Conservation (phyloP, 2,797 vertebrate genomes). For the Enteromius anoplus region DNA sequence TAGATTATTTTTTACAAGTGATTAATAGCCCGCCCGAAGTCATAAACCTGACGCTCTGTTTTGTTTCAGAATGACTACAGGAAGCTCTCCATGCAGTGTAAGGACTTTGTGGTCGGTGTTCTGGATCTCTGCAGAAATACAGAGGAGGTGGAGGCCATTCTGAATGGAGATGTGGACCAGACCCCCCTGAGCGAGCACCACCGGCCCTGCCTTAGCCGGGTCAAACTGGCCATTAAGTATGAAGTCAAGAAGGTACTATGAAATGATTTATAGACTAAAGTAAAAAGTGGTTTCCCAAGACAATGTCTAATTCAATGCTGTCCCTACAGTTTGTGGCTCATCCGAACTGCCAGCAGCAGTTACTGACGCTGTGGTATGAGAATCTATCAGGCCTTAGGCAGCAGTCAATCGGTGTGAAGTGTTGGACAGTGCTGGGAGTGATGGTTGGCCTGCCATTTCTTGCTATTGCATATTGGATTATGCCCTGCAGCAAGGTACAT, state of each 20-base stretch:
- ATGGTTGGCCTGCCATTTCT: conserved; percentile 85
- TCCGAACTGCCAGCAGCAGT: conserved; percentile 87
- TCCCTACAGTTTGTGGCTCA: conserved; percentile 84
- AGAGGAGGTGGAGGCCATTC: conserved; percentile 85
- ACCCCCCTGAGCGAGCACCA: conserved; percentile 76
- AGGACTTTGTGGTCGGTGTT: conserved; percentile 86
- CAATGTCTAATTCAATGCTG: conserved; percentile 22
- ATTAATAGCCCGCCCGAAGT: not conserved
- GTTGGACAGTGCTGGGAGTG: conserved; percentile 84
- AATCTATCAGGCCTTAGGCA: conserved; percentile 86
- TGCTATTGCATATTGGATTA: conserved; percentile 86
- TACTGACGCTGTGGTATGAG: conserved; percentile 88
- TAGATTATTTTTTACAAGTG: conserved; percentile 8
- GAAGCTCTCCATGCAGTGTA: conserved; percentile 90
- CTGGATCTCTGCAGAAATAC: conserved; percentile 87
- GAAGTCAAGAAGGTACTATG: conserved; percentile 84
- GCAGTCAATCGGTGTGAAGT: conserved; percentile 86
- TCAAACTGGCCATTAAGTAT: conserved; percentile 86
- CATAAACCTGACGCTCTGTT: conserved; percentile 38
- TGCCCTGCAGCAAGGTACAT: conserved; percentile 87
- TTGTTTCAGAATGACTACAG: conserved; percentile 81
- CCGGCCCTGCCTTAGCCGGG: conserved; percentile 82
- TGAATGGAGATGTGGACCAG: conserved; percentile 83
- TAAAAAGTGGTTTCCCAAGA: not conserved
- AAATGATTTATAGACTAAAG: not conserved